A percentile compares a stretch with the other conserved stretches of the same genome.
Evolutionary conservation across 2,797 vertebrate genomes (phyloP).

Genomic region (Psittacula echo): DNA sequence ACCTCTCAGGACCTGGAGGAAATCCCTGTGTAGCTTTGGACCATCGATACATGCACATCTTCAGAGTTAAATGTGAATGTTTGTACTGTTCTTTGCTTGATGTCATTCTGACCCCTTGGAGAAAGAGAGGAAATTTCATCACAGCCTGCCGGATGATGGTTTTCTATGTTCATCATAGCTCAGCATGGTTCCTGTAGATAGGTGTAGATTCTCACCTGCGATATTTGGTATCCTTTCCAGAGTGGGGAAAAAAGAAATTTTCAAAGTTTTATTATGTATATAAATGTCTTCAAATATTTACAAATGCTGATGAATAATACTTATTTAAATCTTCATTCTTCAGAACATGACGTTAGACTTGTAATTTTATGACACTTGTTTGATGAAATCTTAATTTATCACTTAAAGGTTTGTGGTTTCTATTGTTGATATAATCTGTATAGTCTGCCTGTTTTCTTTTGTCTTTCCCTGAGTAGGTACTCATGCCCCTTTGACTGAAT

Average conservation of each 20-base stretch:
- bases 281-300: background rate
- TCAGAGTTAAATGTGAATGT: background rate
- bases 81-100: background rate
- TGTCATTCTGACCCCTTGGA: background rate
- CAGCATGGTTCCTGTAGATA: background rate
- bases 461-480: background rate
- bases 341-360: background rate
- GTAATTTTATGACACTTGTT: background rate
- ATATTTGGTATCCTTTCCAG: background rate
- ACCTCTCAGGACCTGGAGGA: background rate
- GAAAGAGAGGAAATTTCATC: background rate
- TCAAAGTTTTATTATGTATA: background rate
- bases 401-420: background rate
- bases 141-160: background rate
- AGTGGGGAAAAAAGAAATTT: background rate
- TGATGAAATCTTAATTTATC: background rate
- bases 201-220: background rate
- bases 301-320: background rate
- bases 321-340: background rate
- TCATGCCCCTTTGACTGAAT: background rate
- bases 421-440: background rate
- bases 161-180: background rate
- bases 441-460: background rate
- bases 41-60: fast-evolving
- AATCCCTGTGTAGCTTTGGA: background rate